Conservation (phyloP, 2,888 invertebrate species). For the Neria commutata region DNA sequence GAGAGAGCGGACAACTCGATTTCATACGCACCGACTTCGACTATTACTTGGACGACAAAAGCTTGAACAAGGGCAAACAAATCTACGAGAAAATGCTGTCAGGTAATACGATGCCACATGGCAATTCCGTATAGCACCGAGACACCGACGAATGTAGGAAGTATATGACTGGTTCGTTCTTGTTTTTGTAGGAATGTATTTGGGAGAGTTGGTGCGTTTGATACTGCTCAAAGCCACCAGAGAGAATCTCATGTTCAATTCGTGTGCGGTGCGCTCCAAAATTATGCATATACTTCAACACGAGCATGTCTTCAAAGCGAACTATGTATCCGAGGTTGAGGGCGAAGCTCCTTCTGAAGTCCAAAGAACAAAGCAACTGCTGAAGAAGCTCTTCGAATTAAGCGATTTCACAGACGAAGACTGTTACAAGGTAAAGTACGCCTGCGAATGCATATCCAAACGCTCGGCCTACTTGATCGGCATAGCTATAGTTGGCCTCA, state of each 20-base stretch:
- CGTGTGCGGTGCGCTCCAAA: slow-evolving; percentile 9
- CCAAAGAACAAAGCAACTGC: slow-evolving; percentile 75
- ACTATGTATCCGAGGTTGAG: slow-evolving; percentile 95
- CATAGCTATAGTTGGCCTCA: slow-evolving; percentile 81
- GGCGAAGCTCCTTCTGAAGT: slow-evolving; percentile 74
- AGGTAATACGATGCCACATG: background rate
- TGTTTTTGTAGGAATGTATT: slow-evolving; percentile 89
- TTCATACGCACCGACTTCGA: slow-evolving; percentile 84
- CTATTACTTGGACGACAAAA: slow-evolving; percentile 76
- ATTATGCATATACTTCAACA: background rate
- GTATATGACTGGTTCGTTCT: background rate
- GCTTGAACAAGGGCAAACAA: slow-evolving; percentile 82
- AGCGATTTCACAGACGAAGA: slow-evolving; percentile 77
- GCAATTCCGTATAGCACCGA: too few relatives aligned
- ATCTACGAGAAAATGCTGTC: slow-evolving; percentile 91
- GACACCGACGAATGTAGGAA: background rate
- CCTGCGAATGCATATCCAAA: slow-evolving; percentile 86
- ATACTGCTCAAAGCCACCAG: slow-evolving; percentile 80
- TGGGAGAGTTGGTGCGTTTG: slow-evolving; percentile 91
- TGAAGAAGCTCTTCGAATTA: slow-evolving; percentile 72
- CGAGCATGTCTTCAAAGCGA: slow-evolving; percentile 81
- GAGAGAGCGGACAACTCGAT: slow-evolving; percentile 85
- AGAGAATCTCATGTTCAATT: slow-evolving; percentile 64
- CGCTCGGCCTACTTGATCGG: slow-evolving; percentile 92
- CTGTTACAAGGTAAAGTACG: slow-evolving; percentile 85